Evolutionary conservation across 2,888 invertebrate genomes (phyloP), one percentile per base, ranked within the genome.

Genomic region (Notocelia uddmanniana): DNA sequence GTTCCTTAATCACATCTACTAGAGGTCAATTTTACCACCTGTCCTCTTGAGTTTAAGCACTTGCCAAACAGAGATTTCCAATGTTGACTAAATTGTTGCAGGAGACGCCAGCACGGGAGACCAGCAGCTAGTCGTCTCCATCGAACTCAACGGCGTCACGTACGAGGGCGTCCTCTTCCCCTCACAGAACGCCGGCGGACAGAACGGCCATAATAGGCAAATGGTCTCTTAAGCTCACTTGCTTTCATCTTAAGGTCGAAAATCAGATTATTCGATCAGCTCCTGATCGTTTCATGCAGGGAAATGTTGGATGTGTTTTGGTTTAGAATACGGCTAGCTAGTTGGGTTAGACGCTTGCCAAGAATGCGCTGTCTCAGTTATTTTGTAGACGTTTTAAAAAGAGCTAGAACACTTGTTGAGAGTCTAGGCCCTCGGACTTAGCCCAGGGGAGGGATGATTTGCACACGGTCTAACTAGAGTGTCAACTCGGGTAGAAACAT

Each of bases 141-240:
- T 99, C 96, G 98, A 99, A 89, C 95, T 99, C 75, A 99, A 99
- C 87, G 99, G 99, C 57, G 96, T 98, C 67, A 97, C 97, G 89
- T 99, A 99, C 90, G 98, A 99, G 91, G 99, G 99, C 21, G 97
- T 99, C 10, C 95, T 99, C 9, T 98, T 98, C 88, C 92, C 93
- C 57, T 86, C 92, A 74, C 88, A 89, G 74, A 88, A 83, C 74
- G 87, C 87, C 67, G 94, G 88, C 78, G 89, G 89, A n/a, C 90
- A 88, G 73, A 91, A 89, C 75, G 88, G 88, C 41, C 90, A 92
- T 81, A 84, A 92, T 81, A 84, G 91, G 83, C 91, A 90, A 81
- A 91, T 93, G 90, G 91, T 92, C 50, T 92, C 92, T 75, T 93
- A 93, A 89, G 78, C 72, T 54, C 67, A 62, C 73, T 62, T 55